These are phyloP conservation scores for Mesembrinibis cayennensis DNA, from an alignment of 2,113 vertebrate genomes.

Conservation along the genomic window DNA sequence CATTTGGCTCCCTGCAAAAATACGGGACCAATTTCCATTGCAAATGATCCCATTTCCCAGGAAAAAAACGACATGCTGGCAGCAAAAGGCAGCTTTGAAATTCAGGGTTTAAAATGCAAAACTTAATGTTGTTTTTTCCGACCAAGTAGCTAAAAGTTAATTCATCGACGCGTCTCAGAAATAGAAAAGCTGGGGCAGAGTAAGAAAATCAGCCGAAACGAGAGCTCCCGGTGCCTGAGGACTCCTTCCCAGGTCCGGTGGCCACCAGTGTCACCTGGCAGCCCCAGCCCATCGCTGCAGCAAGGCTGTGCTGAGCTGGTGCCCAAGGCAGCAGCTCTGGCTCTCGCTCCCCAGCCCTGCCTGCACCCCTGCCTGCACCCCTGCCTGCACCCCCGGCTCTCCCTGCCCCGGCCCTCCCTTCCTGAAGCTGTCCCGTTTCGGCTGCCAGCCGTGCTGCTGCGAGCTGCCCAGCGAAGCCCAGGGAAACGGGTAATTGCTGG, in stretches of 20 bases:
- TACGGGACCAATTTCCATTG: not conserved
- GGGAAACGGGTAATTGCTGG: not conserved
- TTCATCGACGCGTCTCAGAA: not conserved
- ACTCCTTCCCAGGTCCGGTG: fast-evolving
- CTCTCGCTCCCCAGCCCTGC: not conserved
- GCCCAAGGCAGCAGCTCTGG: not conserved
- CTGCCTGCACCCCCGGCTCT: not conserved
- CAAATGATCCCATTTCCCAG: not conserved
- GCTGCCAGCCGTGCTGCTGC: not conserved
- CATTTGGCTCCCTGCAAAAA: not conserved
- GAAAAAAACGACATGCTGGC: not conserved
- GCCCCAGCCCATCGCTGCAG: not conserved
- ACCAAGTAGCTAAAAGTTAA: not conserved
- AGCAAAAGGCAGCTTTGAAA: slow-evolving; percentile 18
- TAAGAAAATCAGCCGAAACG: fast-evolving
- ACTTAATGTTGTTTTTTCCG: not conserved
- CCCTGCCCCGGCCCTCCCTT: too few relatives aligned
- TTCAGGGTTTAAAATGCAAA: not conserved
- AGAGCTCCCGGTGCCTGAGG: not conserved
- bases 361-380: not conserved
- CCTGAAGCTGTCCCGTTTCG: not conserved
- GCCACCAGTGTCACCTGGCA: not conserved
- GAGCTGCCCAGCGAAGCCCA: not conserved
- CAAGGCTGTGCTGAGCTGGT: not conserved
- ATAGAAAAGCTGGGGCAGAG: not conserved